Percentiles rank a stretch among this genome's conserved stretches.
Conservation (phyloP, 1,140 invertebrate species). For the Papilio helenus region DNA sequence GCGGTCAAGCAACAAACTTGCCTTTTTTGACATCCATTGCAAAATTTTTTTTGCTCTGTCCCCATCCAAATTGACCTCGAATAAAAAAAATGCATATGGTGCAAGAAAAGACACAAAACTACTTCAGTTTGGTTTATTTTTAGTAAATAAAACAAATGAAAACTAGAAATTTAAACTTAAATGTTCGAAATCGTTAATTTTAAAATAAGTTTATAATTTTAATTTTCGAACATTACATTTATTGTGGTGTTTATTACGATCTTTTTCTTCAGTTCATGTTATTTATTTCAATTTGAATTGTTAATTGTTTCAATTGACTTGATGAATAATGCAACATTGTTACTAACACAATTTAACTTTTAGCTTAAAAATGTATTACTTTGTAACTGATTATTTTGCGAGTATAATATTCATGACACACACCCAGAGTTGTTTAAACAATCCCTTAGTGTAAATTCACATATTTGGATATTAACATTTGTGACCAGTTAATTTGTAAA, state of each 20-base stretch:
- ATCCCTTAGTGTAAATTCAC: not conserved
- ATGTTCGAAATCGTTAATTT: not conserved
- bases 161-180: not conserved
- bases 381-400: not conserved
- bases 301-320: not conserved
- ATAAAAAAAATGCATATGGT: conserved; percentile 28
- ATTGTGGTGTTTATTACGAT: not conserved
- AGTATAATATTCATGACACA: not conserved
- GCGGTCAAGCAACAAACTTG: conserved; percentile 25
- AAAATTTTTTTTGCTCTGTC: conserved; percentile 47
- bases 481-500: not conserved
- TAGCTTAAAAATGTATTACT: not conserved
- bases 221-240: not conserved
- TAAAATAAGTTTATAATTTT: not conserved
- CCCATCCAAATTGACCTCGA: conserved; percentile 49
- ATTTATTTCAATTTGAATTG: not conserved
- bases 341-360: not conserved
- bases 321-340: not conserved
- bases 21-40: conserved; percentile 55
- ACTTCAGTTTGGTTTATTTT: not conserved
- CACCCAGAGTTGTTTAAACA: not conserved
- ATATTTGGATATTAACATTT: not conserved
- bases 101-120: not conserved
- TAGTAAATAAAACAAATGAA: not conserved
- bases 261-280: not conserved